A percentile compares a stretch with the other conserved stretches of the same genome.
These are phyloP conservation scores for Metopolophium dirhodum DNA, from an alignment of 1,140 invertebrate species.

Conservation along the genomic window DNA sequence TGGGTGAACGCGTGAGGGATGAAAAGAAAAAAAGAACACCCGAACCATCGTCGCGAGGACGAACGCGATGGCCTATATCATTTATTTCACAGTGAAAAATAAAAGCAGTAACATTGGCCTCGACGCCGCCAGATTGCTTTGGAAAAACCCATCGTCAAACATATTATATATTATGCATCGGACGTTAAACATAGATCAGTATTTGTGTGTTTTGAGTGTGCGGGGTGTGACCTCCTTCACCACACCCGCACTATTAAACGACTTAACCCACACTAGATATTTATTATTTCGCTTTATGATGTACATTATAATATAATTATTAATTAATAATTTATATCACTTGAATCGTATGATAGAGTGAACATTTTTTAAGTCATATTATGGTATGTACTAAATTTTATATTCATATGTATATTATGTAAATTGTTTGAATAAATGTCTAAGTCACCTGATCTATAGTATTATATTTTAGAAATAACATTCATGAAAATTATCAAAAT, in stretches of 20 bases:
- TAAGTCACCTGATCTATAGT: too few species aligned
- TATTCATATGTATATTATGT: too few species aligned
- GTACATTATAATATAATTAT: not conserved
- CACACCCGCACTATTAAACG: not conserved
- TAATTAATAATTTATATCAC: too few species aligned
- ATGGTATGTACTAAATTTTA: too few species aligned
- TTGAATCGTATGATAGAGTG: too few species aligned
- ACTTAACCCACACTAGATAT: not conserved
- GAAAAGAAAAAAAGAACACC: not conserved
- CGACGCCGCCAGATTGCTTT: not conserved
- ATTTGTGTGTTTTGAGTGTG: not conserved
- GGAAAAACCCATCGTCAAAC: not conserved
- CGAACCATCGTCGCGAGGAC: not conserved
- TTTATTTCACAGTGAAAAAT: not conserved
- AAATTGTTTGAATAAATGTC: too few species aligned
- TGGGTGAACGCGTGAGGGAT: not conserved
- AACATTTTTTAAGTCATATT: too few species aligned
- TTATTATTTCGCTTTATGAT: not conserved
- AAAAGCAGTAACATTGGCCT: not conserved
- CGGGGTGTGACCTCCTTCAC: not conserved
- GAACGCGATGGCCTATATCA: conserved; percentile 1
- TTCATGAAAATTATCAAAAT: too few species aligned
- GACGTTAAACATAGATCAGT: conserved; percentile 22
- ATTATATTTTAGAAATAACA: too few species aligned
- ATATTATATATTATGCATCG: not conserved